Evolutionary conservation across 2,888 invertebrate species (phyloP), one percentile per base, ranked within the genome.

Genomic region (Caenorhabditis imperialis): DNA sequence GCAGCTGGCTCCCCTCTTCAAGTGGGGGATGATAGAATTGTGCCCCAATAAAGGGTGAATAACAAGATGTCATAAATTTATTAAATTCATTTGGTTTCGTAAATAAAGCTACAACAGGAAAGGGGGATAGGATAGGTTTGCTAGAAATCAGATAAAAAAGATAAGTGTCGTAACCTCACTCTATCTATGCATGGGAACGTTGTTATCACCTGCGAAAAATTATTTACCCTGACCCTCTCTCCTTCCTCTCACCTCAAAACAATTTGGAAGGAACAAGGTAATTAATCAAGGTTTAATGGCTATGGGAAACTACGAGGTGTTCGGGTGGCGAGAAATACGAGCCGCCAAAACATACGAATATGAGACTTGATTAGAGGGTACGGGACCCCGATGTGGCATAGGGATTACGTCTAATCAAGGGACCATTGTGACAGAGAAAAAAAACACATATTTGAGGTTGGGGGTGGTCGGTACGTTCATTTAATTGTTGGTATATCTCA

Each of bases 271-370:
- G 65, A 57, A 65, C 65, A 65, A 65, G 65, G 65, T 65, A 65
- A 65, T 65, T 65, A 65, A 65, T 65, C 65, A 57, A 65, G 65
- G 57, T 65, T 65, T 65, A 65, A 65, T 65, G 65, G 65, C 57
- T 50, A 65, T 65, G 65, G 65, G 65, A 65, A 65, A 65, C 65
- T 65, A 50, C n/a, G 47, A 65, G 65, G 54, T 48, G 47, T 55
- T 47, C 45, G 47, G 48, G 30, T 37, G 38, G 35, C 37, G 22
- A 27, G 65, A 65, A 65, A 65, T 65, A 65, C 57, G 65, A 65
- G 65, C 65, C 54, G 44, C 44, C 44, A 54, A 42, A 55, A 58
- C 25, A 37, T 47, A 58, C 58, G 58, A 57, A 57, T 33, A 58
- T 58, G 58, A 58, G 48, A 48, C 65, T 54, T 65, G 65, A 65